phyloP scores from a whole-genome alignment of 2,113 vertebrate genomes.

The Cyanoderma ruficeps region DNA sequence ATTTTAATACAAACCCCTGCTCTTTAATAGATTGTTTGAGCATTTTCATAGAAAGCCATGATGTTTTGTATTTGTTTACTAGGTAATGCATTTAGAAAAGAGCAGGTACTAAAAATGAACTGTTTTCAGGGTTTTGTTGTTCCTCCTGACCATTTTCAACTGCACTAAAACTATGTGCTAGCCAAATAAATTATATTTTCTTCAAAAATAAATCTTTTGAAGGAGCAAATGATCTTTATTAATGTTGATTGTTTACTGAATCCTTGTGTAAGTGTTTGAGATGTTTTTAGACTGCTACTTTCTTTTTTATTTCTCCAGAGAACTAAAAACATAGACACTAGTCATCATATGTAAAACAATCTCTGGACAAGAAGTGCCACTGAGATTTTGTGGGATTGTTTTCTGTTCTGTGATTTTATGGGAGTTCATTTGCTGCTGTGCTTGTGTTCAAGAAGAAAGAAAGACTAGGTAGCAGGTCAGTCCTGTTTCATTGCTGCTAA shows the following conservation, averaged over 20 bases:
- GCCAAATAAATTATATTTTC: constrained; percentile 65
- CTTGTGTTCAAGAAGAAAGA: constrained; percentile 47
- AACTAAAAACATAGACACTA: constrained; percentile 16
- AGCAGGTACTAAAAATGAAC: constrained; percentile 54
- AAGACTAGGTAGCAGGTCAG: constrained; percentile 42
- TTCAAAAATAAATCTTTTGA: constrained; percentile 63
- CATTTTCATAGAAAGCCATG: constrained; percentile 72
- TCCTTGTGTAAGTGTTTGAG: constrained; percentile 69
- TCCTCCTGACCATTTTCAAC: constrained; percentile 46
- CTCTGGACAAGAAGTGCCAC: constrained; percentile 27
- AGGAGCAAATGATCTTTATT: constrained; percentile 76
- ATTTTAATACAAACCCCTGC: constrained; percentile 48
- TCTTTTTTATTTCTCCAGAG: constrained; percentile 61
- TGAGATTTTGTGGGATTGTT: neutral
- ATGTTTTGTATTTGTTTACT: constrained; percentile 65
- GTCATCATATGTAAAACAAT: constrained; percentile 43
- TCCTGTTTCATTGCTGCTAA: constrained; percentile 72
- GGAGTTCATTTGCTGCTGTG: constrained; percentile 55
- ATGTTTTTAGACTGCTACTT: constrained; percentile 63
- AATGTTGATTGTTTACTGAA: constrained; percentile 67
- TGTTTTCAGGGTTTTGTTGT: constrained; percentile 53
- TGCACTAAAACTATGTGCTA: constrained; percentile 69
- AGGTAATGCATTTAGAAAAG: constrained; percentile 57
- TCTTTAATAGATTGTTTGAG: constrained; percentile 60
- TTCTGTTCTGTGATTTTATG: constrained; percentile 41